Evolutionary conservation across 1,140 invertebrate genomes (phyloP), one percentile per base, ranked within the genome.

Genomic region (Drosophila aff.): DNA sequence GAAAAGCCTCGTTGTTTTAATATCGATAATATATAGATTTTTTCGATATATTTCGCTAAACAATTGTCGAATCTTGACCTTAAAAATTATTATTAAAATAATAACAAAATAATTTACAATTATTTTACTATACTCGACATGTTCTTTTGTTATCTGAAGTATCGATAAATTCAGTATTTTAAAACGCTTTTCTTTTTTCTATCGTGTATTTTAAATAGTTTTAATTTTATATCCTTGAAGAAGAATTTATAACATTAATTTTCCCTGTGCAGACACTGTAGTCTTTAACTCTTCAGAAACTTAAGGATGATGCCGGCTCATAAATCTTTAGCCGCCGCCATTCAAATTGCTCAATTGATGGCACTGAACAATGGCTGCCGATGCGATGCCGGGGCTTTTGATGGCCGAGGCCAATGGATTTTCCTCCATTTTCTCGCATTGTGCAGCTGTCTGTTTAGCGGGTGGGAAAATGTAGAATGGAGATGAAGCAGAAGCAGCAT

Each of bases 291-390:
- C 55, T 79, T 78, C 46, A 60, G 38, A 16, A 60, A 49, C 43
- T 71, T 53, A 49, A 41, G 60, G 55, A 1, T 21, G 62, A n/a
- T 44, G 64, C 18, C 26, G 76, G 50, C 53, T 79, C 80, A 86
- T 85, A 81, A 85, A 82, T 85, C 77, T 79, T 59, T 36, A 59
- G 38, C 9, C 61, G 58, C 50, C 76, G 67, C 77, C 67, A 79
- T 79, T 79, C 77, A 79, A 79, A 74, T 80, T 64, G 61, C 62
- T 61, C 67, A 77, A 77, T 77, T 77, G 75, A 77, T 77, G 75
- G 75, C 74, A 38, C 31, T 31, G 57, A 73, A 79, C 76, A 74
- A 79, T 77, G 76, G 57, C 65, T 65, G 74, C 58, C 44, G 28
- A 40, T 52, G 36, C 38, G 55, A 44, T 31, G 63, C 11, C 46